Evolutionary conservation across 2,113 vertebrate genomes (phyloP).

Genomic region (Muscicapa adusta): DNA sequence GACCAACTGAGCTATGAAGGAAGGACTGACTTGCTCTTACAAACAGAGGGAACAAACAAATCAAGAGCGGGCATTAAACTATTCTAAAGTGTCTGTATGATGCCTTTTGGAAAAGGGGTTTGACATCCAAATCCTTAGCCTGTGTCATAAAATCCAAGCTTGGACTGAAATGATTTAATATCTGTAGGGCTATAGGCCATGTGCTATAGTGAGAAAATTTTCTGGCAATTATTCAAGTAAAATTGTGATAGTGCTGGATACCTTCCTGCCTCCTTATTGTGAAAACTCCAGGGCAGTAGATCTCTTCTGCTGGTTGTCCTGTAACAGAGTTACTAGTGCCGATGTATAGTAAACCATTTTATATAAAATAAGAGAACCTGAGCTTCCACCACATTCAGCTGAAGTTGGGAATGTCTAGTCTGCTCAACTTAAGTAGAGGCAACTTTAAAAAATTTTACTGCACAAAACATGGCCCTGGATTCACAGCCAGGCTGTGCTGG

Average conservation of each 20-base stretch:
- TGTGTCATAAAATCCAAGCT: not conserved
- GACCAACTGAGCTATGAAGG: not conserved
- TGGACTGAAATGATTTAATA: not conserved
- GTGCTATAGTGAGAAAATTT: not conserved
- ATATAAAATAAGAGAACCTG: not conserved
- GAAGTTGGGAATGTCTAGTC: not conserved
- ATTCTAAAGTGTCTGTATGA: not conserved
- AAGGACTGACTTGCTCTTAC: not conserved
- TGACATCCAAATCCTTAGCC: not conserved
- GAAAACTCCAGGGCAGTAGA: not conserved
- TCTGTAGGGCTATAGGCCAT: not conserved
- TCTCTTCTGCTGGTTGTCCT: not conserved
- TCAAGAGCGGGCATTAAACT: not conserved
- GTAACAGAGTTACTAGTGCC: not conserved
- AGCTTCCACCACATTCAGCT: not conserved
- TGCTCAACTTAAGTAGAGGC: not conserved
- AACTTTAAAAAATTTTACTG: not conserved
- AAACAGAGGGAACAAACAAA: not conserved
- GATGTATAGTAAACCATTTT: not conserved
- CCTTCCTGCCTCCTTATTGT: not conserved
- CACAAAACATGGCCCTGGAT: not conserved
- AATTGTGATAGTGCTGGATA: not conserved
- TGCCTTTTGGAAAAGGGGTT: not conserved
- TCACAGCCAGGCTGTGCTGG: not conserved
- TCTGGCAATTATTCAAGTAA: not conserved